Percentiles rank a stretch among this genome's conserved stretches.
phyloP scores from a whole-genome alignment of 2,888 invertebrate genomes.

The Gibbula magus region DNA sequence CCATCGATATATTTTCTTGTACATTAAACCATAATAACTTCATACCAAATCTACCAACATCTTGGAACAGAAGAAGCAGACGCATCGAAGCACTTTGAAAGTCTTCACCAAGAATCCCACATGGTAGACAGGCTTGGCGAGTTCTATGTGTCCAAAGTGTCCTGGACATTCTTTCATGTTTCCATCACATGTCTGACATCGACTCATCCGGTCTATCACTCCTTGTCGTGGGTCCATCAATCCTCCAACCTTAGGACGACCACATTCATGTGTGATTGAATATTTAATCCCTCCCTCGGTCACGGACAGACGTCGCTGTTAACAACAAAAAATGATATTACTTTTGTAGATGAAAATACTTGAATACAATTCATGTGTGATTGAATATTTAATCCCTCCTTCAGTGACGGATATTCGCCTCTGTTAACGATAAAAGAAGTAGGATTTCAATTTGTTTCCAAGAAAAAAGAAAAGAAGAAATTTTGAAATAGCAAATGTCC shows the following conservation, averaged over 20 bases:
- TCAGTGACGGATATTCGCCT: too few relatives aligned
- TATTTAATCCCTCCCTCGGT: slow-evolving; percentile 94
- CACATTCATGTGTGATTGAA: slow-evolving; percentile 98
- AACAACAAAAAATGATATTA: slow-evolving; percentile 64
- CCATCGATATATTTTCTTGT: too few relatives aligned
- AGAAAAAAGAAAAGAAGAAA: too few relatives aligned
- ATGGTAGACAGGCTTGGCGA: slow-evolving; percentile 98
- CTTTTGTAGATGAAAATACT: background rate
- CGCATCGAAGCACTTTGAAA: slow-evolving; percentile 96
- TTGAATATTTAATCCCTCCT: too few relatives aligned
- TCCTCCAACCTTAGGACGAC: slow-evolving; percentile 96
- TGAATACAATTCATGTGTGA: too few relatives aligned
- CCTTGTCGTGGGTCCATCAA: slow-evolving; percentile 99
- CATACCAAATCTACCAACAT: slow-evolving; percentile 94
- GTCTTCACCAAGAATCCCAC: slow-evolving; percentile 97
- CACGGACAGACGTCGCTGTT: slow-evolving; percentile 95
- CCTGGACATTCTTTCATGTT: slow-evolving; percentile 99
- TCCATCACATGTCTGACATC: slow-evolving; percentile 77
- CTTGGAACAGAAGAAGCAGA: slow-evolving; percentile 99
- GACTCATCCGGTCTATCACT: slow-evolving; percentile 92
- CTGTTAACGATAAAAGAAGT: too few relatives aligned
- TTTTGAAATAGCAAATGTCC: too few relatives aligned
- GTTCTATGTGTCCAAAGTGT: slow-evolving; percentile 98
- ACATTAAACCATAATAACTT: slow-evolving; percentile 59
- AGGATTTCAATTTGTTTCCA: too few relatives aligned